Conservation (phyloP, 2,888 invertebrate species). For the Andrena camellia region DNA sequence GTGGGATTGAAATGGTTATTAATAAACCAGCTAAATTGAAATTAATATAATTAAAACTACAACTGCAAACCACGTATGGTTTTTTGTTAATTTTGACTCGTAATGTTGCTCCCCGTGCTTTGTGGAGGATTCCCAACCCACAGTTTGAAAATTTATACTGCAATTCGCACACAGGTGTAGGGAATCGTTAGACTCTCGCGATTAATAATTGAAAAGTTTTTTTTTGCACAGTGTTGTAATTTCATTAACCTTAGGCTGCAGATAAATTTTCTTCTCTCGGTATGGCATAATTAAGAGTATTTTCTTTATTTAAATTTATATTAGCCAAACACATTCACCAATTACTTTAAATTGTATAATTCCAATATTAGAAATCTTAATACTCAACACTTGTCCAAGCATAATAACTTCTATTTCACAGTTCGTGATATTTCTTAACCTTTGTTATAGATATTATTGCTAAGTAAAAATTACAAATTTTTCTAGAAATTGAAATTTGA, state of each 20-base stretch:
- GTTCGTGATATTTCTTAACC: neutral
- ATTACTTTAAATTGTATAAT: neutral
- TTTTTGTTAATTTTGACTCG: neutral
- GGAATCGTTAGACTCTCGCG: neutral
- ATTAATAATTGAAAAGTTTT: neutral
- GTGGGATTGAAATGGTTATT: too few relatives aligned
- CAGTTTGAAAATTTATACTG: neutral
- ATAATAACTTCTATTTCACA: neutral
- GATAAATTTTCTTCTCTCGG: neutral
- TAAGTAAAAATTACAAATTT: too few relatives aligned
- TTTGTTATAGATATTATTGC: too few relatives aligned
- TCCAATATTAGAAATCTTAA: neutral
- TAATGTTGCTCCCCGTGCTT: neutral
- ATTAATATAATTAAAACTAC: neutral
- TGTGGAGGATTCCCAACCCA: neutral
- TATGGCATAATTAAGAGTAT: neutral
- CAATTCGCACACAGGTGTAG: neutral
- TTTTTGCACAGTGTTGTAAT: conserved; percentile 17
- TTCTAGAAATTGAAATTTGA: neutral
- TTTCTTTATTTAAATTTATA: neutral
- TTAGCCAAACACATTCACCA: too few relatives aligned
- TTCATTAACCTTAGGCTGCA: neutral
- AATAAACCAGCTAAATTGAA: too few relatives aligned
- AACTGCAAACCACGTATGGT: neutral
- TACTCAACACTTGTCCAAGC: neutral